Evolutionary conservation across 53 echinoderm and acorn worm species (phyloP), one percentile per base, ranked within the genome.

Genomic region (Glandiceps talaboti): DNA sequence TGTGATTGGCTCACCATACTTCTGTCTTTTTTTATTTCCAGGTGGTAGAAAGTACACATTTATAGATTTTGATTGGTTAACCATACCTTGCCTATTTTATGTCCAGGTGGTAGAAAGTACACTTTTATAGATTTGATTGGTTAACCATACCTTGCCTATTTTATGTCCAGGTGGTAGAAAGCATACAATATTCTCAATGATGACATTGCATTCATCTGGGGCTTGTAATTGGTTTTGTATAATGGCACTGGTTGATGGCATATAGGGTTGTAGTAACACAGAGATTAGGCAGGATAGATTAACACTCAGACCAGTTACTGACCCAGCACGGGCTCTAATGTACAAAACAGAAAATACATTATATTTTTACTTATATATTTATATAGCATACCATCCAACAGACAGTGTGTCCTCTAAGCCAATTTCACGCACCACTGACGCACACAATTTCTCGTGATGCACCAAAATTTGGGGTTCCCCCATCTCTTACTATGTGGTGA

Each of bases 21-120:
- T 92, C 95, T 75, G 82, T 90, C 96, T 92, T 76, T 92, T 95
- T 85, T 85, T 92, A 85, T 95, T 92, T 1, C 96, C 96, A 26
- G 92, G 75, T 31, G 78, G 80, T 1, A 95, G 89, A 72, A 77
- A 82, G 76, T 92, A 92, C 12, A 96, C 85, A n/a, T n/a, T n/a
- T n/a, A n/a, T n/a, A n/a, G n/a, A n/a, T n/a, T 77, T n/a, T n/a
- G n/a, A n/a, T n/a, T n/a, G n/a, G n/a, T n/a, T n/a, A n/a, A n/a
- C n/a, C n/a, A 45, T 25, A 96, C 96, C 79, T 83, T 91, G 75
- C 96, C 96, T 76, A 95, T 95, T 85, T 85, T 92, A 85, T 95
- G 96, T 1, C 96, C 96, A 26, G 92, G 75, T 31, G 78, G 80
- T 1, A 95, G 89, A 72, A 77, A 82, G 76, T 92, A 92, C 12